Conservation (phyloP, 2,797 vertebrate species). For the Intellagama lesueurii region DNA sequence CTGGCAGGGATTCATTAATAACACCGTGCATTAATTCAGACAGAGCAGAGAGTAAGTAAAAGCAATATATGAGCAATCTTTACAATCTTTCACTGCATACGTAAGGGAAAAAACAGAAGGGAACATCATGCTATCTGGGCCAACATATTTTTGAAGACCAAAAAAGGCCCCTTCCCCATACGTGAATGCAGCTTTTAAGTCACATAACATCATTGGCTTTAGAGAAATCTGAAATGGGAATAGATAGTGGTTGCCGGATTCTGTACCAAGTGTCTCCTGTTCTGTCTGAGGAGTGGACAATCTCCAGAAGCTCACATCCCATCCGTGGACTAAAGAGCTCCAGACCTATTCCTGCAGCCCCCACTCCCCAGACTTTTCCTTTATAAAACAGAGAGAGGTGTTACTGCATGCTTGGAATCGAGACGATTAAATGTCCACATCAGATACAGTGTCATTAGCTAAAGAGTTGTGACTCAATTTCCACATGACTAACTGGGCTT, state of each 20-base stretch:
- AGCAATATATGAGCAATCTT: conserved; percentile 6
- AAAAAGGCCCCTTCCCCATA: background rate
- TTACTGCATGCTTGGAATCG: too few relatives aligned
- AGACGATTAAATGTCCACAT: too few relatives aligned
- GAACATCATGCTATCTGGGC: background rate
- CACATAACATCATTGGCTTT: background rate
- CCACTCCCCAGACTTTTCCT: too few relatives aligned
- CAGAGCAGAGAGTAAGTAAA: background rate
- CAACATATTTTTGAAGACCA: background rate
- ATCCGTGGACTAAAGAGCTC: too few relatives aligned
- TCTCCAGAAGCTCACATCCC: too few relatives aligned
- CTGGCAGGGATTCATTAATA: background rate
- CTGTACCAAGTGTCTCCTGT: background rate
- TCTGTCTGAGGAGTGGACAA: too few relatives aligned
- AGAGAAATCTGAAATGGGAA: background rate
- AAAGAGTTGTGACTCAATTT: too few relatives aligned
- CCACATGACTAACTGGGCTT: background rate
- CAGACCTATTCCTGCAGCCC: too few relatives aligned
- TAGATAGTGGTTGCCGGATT: background rate
- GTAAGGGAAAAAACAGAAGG: rapidly evolving
- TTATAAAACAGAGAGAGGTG: too few relatives aligned
- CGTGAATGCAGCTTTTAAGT: background rate
- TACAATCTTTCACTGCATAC: background rate
- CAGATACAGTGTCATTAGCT: background rate
- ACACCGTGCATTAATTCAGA: background rate